Percentiles rank a stretch among this genome's conserved stretches.
phyloP scores from a whole-genome alignment of 1,140 invertebrate genomes.

The Anoplolepis gracilipes region DNA sequence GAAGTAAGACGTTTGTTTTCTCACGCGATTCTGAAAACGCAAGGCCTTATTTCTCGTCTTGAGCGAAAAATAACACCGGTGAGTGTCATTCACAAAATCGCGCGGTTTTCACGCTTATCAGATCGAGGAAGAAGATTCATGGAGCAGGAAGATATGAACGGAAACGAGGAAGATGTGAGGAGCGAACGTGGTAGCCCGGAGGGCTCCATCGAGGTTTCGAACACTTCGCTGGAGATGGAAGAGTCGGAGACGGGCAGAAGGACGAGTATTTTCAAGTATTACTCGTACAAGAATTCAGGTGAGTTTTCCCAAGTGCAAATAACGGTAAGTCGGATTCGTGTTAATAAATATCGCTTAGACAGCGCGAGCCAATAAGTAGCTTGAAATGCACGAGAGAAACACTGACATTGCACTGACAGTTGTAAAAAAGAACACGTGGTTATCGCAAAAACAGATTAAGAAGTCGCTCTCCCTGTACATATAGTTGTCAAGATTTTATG shows the following conservation, averaged over 20 bases:
- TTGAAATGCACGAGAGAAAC: too few species aligned
- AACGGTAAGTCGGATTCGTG: neutral
- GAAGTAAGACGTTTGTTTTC: neutral
- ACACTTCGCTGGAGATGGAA: conserved; percentile 56
- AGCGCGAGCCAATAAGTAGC: too few species aligned
- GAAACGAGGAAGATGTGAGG: neutral
- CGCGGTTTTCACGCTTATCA: neutral
- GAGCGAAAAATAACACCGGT: neutral
- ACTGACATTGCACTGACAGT: too few species aligned
- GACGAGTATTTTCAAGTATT: conserved; percentile 78
- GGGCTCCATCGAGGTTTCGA: conserved; percentile 44
- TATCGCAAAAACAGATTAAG: too few species aligned
- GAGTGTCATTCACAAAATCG: neutral
- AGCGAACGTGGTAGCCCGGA: neutral
- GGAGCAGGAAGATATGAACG: conserved; percentile 26
- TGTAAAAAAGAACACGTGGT: too few species aligned
- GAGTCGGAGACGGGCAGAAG: conserved; percentile 66
- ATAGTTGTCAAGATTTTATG: too few species aligned
- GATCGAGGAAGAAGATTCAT: conserved; percentile 11
- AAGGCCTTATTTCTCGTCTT: neutral
- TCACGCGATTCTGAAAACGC: neutral
- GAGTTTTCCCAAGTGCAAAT: conserved; percentile 14
- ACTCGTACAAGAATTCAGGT: conserved; percentile 74
- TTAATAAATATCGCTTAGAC: neutral
- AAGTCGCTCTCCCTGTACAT: too few species aligned